These are phyloP conservation scores for Eretmodus cyanostictus DNA, from an alignment of 2,113 vertebrate genomes.

Conservation along the genomic window DNA sequence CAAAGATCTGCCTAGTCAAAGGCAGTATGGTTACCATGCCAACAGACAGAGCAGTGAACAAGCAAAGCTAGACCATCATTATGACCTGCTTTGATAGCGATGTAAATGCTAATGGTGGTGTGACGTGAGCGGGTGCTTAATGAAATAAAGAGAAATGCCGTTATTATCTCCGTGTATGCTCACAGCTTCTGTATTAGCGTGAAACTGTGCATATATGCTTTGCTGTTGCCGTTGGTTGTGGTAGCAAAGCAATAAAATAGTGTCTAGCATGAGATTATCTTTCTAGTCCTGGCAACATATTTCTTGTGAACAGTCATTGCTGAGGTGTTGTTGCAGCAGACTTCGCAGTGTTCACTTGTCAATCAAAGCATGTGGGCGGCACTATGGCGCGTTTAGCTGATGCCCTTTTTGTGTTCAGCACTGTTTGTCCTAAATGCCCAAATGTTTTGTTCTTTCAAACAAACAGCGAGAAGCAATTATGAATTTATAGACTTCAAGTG, in stretches of 20 bases:
- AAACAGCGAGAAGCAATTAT: neutral
- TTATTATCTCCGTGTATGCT: neutral
- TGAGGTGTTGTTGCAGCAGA: neutral
- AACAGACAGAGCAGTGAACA: conserved; percentile 52
- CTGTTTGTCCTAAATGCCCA: neutral
- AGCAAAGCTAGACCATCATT: conserved; percentile 31
- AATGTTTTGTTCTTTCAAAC: neutral
- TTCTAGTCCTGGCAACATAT: neutral
- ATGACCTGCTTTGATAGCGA: conserved; percentile 19
- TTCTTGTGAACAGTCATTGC: neutral
- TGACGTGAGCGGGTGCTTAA: conserved; percentile 16
- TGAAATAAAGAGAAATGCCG: conserved; percentile 15
- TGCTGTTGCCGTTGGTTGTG: neutral
- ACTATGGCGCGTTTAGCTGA: neutral
- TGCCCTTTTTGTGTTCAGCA: neutral
- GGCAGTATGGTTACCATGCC: conserved; percentile 59
- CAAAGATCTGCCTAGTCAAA: conserved; percentile 37
- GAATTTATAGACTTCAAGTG: neutral
- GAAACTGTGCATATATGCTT: neutral
- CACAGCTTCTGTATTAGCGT: neutral
- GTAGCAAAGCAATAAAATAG: neutral
- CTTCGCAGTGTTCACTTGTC: conserved; percentile 26
- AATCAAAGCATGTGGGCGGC: conserved; percentile 50
- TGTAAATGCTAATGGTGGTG: conserved; percentile 4
- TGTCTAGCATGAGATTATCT: neutral